These are phyloP conservation scores for Furcula furcula DNA, from an alignment of 2,888 invertebrate genomes.

Conservation along the genomic window DNA sequence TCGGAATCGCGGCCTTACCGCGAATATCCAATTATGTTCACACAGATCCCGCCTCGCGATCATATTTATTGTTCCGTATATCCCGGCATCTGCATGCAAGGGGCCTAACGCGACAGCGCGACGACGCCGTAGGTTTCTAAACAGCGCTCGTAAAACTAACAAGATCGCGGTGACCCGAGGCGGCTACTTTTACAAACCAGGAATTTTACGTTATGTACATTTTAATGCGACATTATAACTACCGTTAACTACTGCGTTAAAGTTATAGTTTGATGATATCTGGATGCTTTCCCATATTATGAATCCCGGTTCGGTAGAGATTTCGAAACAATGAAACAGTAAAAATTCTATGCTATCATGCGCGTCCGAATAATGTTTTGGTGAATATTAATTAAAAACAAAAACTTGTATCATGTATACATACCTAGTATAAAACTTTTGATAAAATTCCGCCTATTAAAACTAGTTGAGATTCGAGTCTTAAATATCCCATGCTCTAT, in stretches of 20 bases:
- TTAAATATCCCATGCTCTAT: too few species aligned
- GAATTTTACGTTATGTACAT: conserved; percentile 53
- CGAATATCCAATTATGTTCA: conserved; percentile 67
- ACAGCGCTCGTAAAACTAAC: conserved; percentile 52
- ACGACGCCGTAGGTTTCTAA: conserved; percentile 42
- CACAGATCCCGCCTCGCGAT: conserved; percentile 50
- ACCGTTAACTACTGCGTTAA: conserved; percentile 47
- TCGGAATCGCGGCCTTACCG: conserved; percentile 55
- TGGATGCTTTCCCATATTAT: conserved; percentile 26
- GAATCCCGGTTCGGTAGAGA: conserved; percentile 30
- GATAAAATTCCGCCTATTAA: too few species aligned
- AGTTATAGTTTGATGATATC: conserved; percentile 46
- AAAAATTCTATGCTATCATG: conserved; percentile 11
- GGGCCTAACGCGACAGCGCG: conserved; percentile 34
- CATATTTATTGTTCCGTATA: conserved; percentile 47
- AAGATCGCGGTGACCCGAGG: conserved; percentile 39
- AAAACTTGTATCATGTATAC: too few species aligned
- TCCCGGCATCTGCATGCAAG: conserved; percentile 51
- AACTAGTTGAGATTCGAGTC: too few species aligned
- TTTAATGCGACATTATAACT: conserved; percentile 58
- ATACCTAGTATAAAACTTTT: too few species aligned
- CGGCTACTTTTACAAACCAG: conserved; percentile 52
- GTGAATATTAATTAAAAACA: too few species aligned
- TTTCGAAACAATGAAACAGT: conserved; percentile 37
- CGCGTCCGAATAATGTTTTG: conserved; percentile 1